These are phyloP conservation scores for Sesamia nonagrioides DNA, from an alignment of 1,140 invertebrate species.

Conservation along the genomic window DNA sequence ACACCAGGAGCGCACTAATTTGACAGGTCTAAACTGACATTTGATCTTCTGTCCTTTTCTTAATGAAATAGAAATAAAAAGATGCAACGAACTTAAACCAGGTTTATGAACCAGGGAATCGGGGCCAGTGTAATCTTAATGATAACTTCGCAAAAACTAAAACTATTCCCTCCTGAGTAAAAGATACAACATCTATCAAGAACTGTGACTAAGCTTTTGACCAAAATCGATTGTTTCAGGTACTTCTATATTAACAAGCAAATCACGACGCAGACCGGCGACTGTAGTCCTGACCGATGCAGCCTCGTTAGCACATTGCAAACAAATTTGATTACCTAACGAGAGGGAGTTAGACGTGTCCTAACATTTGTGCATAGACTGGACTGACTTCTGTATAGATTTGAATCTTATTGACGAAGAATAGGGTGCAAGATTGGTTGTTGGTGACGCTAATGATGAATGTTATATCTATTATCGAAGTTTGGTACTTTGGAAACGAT, in stretches of 20 bases:
- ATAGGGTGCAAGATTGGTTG: conserved; percentile 12
- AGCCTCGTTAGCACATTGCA: conserved; percentile 75
- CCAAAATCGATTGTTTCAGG: conserved; percentile 47
- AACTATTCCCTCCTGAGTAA: neutral
- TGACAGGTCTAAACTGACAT: too few species aligned
- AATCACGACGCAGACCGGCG: conserved; percentile 65
- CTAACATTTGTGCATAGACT: conserved; percentile 55
- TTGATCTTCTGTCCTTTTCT: too few species aligned
- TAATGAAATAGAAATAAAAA: too few species aligned
- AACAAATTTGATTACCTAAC: conserved; percentile 85
- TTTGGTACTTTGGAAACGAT: conserved; percentile 23
- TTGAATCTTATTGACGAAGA: conserved; percentile 21
- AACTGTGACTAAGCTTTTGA: conserved; percentile 44
- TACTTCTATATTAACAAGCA: conserved; percentile 62
- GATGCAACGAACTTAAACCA: too few species aligned
- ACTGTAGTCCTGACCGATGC: conserved; percentile 56
- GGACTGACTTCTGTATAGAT: conserved; percentile 11
- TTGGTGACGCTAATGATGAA: conserved; percentile 6
- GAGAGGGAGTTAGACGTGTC: conserved; percentile 66
- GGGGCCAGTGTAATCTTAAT: too few species aligned
- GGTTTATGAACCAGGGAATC: too few species aligned
- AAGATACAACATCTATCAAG: neutral
- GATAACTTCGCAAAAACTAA: neutral
- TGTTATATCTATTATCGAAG: conserved; percentile 5
- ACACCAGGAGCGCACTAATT: too few species aligned